These are phyloP conservation scores for Cabera pusaria DNA, from an alignment of 2,888 invertebrate genomes.

Conservation along the genomic window DNA sequence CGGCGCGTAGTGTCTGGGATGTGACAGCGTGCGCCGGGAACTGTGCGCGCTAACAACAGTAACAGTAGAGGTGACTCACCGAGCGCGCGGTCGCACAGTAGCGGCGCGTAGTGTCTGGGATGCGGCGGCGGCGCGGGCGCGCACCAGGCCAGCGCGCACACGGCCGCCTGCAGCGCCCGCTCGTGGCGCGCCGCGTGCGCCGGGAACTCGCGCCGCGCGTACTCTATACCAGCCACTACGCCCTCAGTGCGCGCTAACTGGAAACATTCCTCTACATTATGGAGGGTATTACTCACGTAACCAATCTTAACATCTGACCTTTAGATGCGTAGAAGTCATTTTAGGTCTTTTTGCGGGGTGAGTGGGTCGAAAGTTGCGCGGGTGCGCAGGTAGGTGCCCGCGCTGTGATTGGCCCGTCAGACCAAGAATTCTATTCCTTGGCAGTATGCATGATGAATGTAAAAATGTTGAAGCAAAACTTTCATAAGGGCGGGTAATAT, in stretches of 20 bases:
- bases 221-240: constrained; percentile 93
- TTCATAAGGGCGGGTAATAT: too few species aligned
- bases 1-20: constrained; percentile 57
- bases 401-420: too few species aligned
- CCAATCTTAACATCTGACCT: too few species aligned
- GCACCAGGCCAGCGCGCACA: constrained; percentile 77
- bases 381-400: too few species aligned
- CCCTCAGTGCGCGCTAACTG: constrained; percentile 72
- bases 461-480: too few species aligned
- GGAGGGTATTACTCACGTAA: too few species aligned
- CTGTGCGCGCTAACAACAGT: constrained; percentile 67
- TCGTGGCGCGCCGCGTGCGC: constrained; percentile 80
- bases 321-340: too few species aligned
- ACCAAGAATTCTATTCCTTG: too few species aligned
- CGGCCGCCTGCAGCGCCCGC: constrained; percentile 65
- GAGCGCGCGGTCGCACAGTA: constrained; percentile 60
- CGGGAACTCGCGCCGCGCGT: constrained; percentile 93
- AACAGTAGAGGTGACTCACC: constrained; percentile 46
- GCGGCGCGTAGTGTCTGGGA: constrained; percentile 55
- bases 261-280: too few species aligned
- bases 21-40: constrained; percentile 56
- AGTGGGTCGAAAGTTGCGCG: too few species aligned
- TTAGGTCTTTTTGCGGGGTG: too few species aligned
- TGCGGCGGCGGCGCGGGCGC: constrained; percentile 57
- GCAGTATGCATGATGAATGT: too few species aligned